A percentile compares a stretch with the other conserved stretches of the same genome.
Evolutionary conservation across 2,888 invertebrate species (phyloP).

Genomic region (Callyntrura guangdongensis): DNA sequence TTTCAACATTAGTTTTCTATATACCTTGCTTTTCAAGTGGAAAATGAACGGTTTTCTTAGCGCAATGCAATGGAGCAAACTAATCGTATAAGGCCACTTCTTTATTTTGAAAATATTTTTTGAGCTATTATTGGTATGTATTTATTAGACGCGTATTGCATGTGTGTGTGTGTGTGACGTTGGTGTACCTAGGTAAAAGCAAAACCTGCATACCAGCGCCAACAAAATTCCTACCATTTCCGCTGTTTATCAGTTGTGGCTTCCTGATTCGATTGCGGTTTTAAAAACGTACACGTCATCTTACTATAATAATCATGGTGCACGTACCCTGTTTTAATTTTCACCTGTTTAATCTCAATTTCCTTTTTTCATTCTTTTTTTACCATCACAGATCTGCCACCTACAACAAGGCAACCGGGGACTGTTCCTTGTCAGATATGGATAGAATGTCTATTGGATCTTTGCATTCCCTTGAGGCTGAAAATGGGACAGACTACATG

Average conservation of each 20-base stretch:
- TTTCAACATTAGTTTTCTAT: too few relatives aligned
- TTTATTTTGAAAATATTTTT: constrained; percentile 4
- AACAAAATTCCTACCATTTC: constrained; percentile 26
- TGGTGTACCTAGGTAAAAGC: background rate
- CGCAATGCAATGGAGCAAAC: constrained; percentile 33
- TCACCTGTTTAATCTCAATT: constrained; percentile 66
- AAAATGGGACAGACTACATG: constrained; percentile 91
- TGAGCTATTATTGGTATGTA: constrained; percentile 9
- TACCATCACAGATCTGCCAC: constrained; percentile 93
- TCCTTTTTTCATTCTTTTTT: constrained; percentile 79
- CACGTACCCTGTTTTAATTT: constrained; percentile 67
- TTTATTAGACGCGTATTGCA: background rate
- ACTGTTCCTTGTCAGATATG: constrained; percentile 96
- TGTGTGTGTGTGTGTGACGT: background rate
- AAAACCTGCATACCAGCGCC: constrained; percentile 6
- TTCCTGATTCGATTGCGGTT: constrained; percentile 76
- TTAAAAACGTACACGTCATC: constrained; percentile 35
- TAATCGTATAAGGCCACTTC: constrained; percentile 47
- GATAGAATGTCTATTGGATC: constrained; percentile 95
- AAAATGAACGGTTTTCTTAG: constrained; percentile 53
- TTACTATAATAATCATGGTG: constrained; percentile 22
- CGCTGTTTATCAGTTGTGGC: constrained; percentile 61
- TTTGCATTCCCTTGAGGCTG: constrained; percentile 91
- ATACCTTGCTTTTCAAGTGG: constrained; percentile 14
- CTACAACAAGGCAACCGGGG: constrained; percentile 94